Base-by-base conservation (phyloP, 2,888 invertebrate genomes). In the Lasioglossum calceatum region DNA sequence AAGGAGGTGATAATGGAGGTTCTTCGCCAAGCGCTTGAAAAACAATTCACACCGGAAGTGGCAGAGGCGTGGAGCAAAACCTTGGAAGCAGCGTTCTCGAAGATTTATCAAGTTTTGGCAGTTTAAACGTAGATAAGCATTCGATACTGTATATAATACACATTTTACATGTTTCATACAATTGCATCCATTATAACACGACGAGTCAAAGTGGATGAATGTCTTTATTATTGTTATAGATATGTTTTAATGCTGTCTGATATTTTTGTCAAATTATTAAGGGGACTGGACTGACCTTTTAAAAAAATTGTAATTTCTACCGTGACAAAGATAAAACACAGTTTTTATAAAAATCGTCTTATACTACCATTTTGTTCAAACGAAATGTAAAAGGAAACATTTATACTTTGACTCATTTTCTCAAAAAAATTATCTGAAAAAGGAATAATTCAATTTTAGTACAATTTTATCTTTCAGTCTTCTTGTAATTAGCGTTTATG, bases 51-150 rank as follows among this genome's bases (percentile, higher is more conserved):
- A 0, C 89, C 94, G 76, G 95, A 95, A 86, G 95, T 94, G 2
- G 93, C 93, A 19, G 94, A 94, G 39, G 96, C 96, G 7, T 96
- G 96, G 96, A 94, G 92, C 75, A 96, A 96, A 90, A 94, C 95
- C 8, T 87, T 96, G 80, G 94, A 95, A 47, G 94, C 94, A 1
- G 93, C 93, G 4, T 93, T 94, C 70, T 16, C 67, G n/a, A 87
- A 54, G 54, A 81, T 95, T 36, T 93, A 92, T 78, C 92, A 93
- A 81, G 90, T 90, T 72, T 84, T 39, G 4, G 47, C 61, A 8
- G n/a, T 58, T 50, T 86, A 78, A 87, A 72, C 5, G 16, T 27
- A 61, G 27, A 32, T 7, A 27, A 27, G 0, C 61, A 5, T 27
- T 27, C 27, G n/a, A 61, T 32, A 54, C 50, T 54, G 50, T 54